Conservation (phyloP, 2,113 vertebrate genomes). For the Morphnarchus princeps region DNA sequence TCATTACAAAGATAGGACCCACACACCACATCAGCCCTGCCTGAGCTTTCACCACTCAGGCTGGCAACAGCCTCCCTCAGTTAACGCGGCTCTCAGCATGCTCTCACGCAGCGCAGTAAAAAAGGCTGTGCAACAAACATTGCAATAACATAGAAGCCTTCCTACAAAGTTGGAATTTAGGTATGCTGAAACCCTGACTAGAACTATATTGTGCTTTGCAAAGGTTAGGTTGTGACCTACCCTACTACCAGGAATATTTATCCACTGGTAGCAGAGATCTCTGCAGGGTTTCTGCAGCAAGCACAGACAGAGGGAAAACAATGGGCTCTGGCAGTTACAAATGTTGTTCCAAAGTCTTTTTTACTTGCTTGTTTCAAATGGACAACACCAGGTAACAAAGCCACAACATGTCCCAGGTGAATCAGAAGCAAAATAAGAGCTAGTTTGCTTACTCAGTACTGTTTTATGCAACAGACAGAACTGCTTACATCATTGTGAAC, state of each 20-base stretch:
- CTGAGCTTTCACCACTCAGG: background rate
- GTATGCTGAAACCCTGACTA: background rate
- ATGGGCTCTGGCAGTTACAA: background rate
- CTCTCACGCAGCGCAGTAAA: background rate
- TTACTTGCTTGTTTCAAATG: background rate
- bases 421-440: background rate
- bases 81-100: rapidly evolving
- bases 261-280: background rate
- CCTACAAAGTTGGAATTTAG: background rate
- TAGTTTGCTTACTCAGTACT: background rate
- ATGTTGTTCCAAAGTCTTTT: background rate
- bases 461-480: background rate
- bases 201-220: background rate
- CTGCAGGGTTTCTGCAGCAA: background rate
- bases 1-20: background rate
- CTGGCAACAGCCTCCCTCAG: background rate
- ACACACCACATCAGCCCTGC: rapidly evolving
- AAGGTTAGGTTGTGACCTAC: background rate
- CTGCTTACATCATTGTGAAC: background rate
- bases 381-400: background rate
- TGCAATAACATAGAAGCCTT: background rate
- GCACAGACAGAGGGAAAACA: background rate
- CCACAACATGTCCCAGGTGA: background rate
- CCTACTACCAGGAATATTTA: background rate
- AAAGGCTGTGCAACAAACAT: background rate